Percentiles rank a stretch among this genome's conserved stretches.
phyloP scores from a whole-genome alignment of 2,888 invertebrate species.

The Drosophila rellima region DNA sequence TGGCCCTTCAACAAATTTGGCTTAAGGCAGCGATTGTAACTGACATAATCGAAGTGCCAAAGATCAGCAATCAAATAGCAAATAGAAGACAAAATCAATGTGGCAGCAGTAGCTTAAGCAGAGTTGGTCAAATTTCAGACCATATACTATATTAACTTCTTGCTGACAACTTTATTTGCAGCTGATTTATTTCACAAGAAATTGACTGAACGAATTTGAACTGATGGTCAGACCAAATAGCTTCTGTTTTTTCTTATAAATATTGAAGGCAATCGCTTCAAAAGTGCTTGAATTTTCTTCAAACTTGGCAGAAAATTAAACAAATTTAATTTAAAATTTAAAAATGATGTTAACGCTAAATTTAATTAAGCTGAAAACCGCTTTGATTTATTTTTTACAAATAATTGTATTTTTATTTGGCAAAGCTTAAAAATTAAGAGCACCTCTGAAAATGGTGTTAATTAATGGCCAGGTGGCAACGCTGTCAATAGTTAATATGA shows the following conservation, averaged over 20 bases:
- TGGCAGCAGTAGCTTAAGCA: constrained; percentile 6
- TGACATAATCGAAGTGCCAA: constrained; percentile 55
- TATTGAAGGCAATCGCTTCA: not conserved
- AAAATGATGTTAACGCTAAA: too few relatives aligned
- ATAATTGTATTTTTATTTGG: too few relatives aligned
- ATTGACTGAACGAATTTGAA: too few relatives aligned
- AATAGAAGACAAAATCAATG: not conserved
- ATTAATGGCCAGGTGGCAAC: too few relatives aligned
- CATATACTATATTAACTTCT: constrained; percentile 13
- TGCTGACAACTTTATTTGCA: constrained; percentile 47
- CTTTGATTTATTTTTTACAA: too few relatives aligned
- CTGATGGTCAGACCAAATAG: constrained; percentile 20
- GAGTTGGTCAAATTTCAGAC: constrained; percentile 20
- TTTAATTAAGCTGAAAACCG: too few relatives aligned
- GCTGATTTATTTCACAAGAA: constrained; percentile 46
- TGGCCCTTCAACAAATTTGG: constrained; percentile 52
- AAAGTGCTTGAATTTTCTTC: not conserved
- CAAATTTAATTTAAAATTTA: too few relatives aligned
- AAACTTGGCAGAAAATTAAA: not conserved
- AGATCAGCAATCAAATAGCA: constrained; percentile 56
- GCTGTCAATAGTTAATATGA: not conserved
- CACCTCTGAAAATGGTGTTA: not conserved
- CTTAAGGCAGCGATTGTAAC: constrained; percentile 53
- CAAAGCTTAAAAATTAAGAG: not conserved
- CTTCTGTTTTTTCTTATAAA: not conserved